These are phyloP conservation scores for Toxotes lorentzi DNA, from an alignment of 2,797 vertebrate genomes.

Conservation along the genomic window DNA sequence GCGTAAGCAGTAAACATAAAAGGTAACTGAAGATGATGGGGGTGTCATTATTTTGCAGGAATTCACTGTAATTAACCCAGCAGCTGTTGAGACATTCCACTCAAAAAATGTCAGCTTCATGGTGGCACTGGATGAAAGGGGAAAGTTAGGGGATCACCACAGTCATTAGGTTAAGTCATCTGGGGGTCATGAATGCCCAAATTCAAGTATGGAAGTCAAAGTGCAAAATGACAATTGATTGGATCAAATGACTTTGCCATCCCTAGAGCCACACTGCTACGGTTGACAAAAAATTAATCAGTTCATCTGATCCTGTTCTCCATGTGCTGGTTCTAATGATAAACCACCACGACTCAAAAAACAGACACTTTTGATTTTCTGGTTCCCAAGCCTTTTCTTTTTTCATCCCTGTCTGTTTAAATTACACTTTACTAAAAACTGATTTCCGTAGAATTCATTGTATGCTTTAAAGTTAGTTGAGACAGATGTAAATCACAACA, in stretches of 20 bases:
- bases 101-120: neutral
- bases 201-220: neutral
- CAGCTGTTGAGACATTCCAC: neutral
- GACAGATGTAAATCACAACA: neutral
- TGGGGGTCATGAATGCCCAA: neutral
- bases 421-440: neutral
- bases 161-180: neutral
- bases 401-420: neutral
- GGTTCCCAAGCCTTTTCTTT: neutral
- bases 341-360: too few species aligned
- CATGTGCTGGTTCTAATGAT: neutral
- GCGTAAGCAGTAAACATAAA: neutral
- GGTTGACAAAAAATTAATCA: neutral
- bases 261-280: neutral
- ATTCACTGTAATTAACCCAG: neutral
- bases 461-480: neutral
- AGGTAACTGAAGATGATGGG: neutral
- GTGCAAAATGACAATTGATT: neutral
- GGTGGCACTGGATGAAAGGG: neutral
- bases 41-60: neutral
- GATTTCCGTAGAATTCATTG: neutral
- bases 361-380: too few species aligned
- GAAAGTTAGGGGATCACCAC: neutral
- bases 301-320: neutral
- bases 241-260: neutral